phyloP scores from a whole-genome alignment of 2,888 invertebrate genomes.

The Argyresthia albistria region DNA sequence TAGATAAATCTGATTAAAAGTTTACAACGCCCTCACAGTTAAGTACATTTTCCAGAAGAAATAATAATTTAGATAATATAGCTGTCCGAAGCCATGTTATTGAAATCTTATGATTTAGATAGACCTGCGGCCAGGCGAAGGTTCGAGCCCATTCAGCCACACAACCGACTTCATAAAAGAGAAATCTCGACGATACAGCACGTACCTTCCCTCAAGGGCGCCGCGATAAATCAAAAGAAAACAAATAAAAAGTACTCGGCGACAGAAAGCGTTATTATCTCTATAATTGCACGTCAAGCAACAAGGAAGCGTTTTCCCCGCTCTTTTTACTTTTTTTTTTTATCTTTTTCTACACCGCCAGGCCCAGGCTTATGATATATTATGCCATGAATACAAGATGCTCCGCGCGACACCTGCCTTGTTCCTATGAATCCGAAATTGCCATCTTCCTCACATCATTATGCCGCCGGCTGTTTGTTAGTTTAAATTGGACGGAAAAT shows the following conservation, averaged over 20 bases:
- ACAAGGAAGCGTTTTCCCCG: conserved; percentile 41
- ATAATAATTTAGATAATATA: no score
- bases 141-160: no score
- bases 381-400: conserved; percentile 68
- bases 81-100: no score
- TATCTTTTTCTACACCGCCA: conserved; percentile 9
- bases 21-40: no score
- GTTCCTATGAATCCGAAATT: conserved; percentile 61
- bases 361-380: conserved; percentile 54
- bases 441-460: conserved; percentile 39
- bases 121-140: no score
- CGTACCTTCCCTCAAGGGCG: conserved; percentile 17
- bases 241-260: conserved; percentile 61
- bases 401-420: conserved; percentile 53
- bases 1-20: no score
- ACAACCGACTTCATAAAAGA: no score
- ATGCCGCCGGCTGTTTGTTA: conserved; percentile 10
- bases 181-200: neutral
- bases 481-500: conserved; percentile 23
- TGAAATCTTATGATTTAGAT: no score
- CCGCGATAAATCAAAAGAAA: conserved; percentile 62
- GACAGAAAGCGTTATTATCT: conserved; percentile 71
- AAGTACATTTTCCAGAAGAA: no score
- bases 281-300: conserved; percentile 70
- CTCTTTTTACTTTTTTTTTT: conserved; percentile 21